These are phyloP conservation scores for Tragelaphus buxtoni DNA, from an alignment of 2,113 vertebrate species.

Conservation along the genomic window DNA sequence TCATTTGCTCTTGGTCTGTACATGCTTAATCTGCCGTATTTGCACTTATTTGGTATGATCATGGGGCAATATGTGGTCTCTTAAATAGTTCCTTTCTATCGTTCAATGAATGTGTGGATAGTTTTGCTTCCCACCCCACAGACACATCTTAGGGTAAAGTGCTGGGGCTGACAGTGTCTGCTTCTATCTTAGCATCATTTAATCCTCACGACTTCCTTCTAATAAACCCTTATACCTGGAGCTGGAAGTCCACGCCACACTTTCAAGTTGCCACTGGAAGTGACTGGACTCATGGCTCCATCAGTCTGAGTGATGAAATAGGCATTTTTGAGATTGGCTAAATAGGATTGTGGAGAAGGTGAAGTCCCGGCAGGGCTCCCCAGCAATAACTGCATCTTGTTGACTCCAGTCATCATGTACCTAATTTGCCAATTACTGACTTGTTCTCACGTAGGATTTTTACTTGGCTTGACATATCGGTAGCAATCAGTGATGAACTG, in stretches of 20 bases:
- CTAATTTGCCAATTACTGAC: constrained; percentile 88
- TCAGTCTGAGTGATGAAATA: constrained; percentile 77
- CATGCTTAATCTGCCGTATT: constrained; percentile 31
- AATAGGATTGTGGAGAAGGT: constrained; percentile 78
- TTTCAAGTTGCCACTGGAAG: constrained; percentile 45
- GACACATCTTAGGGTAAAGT: not conserved
- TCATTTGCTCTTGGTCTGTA: constrained; percentile 37
- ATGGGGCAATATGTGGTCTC: not conserved
- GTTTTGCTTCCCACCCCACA: not conserved
- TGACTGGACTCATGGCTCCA: constrained; percentile 60
- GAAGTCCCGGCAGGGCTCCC: constrained; percentile 80
- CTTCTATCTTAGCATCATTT: not conserved
- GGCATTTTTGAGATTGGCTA: constrained; percentile 82
- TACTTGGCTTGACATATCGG: constrained; percentile 79
- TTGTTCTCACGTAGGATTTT: constrained; percentile 81
- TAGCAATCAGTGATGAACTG: constrained; percentile 79
- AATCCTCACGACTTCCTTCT: not conserved
- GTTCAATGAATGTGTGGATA: not conserved
- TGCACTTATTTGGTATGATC: constrained; percentile 39
- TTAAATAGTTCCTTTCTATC: not conserved
- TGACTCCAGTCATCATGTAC: constrained; percentile 84
- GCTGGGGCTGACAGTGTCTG: not conserved
- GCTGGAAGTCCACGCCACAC: not conserved
- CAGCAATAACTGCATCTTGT: constrained; percentile 76
- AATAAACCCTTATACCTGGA: not conserved